Conservation (phyloP, 2,888 invertebrate genomes). For the Dascillus cervinus region DNA sequence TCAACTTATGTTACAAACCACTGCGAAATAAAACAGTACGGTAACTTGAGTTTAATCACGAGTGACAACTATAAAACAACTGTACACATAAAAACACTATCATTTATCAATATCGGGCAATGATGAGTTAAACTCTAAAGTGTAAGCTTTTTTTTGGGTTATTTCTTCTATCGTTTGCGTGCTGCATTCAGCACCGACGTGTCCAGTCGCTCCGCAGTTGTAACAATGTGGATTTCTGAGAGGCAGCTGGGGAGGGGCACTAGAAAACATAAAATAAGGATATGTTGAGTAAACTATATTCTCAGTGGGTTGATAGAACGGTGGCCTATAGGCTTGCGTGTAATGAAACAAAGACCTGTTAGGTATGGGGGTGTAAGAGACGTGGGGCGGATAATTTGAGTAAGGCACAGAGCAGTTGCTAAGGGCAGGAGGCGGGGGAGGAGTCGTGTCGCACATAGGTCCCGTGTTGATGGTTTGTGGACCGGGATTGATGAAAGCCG, state of each 20-base stretch:
- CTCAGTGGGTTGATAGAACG: constrained; percentile 46
- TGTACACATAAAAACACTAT: constrained; percentile 17
- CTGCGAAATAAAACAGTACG: constrained; percentile 12
- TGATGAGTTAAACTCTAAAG: constrained; percentile 51
- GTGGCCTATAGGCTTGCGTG: constrained; percentile 34
- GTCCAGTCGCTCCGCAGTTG: constrained; percentile 83
- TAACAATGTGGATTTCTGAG: constrained; percentile 70
- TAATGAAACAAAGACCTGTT: constrained; percentile 35
- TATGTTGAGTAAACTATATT: constrained; percentile 41
- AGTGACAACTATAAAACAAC: constrained; percentile 10
- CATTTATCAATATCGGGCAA: constrained; percentile 26
- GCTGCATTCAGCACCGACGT: constrained; percentile 79
- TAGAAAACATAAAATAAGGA: constrained; percentile 37
- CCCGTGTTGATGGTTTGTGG: constrained; percentile 8
- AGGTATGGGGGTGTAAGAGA: constrained; percentile 22
- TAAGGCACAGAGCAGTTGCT: constrained; percentile 46
- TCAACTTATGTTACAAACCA: constrained; percentile 24
- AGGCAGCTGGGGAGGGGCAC: constrained; percentile 46
- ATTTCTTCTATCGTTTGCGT: constrained; percentile 90
- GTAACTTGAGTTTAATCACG: constrained; percentile 27
- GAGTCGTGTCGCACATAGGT: constrained; percentile 2
- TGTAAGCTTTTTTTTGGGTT: constrained; percentile 64
- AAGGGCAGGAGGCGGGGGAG: constrained; percentile 37
- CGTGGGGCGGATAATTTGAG: constrained; percentile 40
- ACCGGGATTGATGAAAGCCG: constrained; percentile 24